A percentile compares a stretch with the other conserved stretches of the same genome.
phyloP scores from a whole-genome alignment of 2,888 invertebrate genomes.

The Tuberolachnus salignus region DNA sequence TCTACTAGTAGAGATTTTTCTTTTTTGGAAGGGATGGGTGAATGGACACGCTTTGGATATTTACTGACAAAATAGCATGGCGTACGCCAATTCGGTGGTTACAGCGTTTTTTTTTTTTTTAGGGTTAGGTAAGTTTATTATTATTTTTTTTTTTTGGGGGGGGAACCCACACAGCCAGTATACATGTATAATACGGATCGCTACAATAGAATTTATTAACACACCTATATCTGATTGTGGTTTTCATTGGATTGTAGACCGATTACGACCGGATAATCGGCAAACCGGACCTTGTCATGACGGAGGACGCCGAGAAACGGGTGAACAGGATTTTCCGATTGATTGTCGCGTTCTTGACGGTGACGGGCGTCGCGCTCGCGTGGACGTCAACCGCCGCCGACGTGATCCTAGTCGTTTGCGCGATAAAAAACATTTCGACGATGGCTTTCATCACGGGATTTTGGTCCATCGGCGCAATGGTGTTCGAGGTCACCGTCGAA shows the following conservation, averaged over 20 bases:
- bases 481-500: background rate
- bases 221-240: no score
- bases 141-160: no score
- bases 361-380: background rate
- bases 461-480: background rate
- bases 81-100: no score
- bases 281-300: background rate
- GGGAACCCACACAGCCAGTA: no score
- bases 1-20: no score
- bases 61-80: no score
- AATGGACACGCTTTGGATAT: no score
- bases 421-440: constrained; percentile 16
- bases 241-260: background rate
- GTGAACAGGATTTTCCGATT: background rate
- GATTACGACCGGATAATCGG: constrained; percentile 2
- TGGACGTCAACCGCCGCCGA: background rate
- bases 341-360: background rate
- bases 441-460: constrained; percentile 8
- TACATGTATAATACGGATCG: no score
- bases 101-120: no score
- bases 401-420: background rate
- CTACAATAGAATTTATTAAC: no score
- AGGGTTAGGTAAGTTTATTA: no score
- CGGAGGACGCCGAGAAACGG: background rate
- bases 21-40: no score